A percentile compares a stretch with the other conserved stretches of the same genome.
phyloP scores from a whole-genome alignment of 2,888 invertebrate genomes.

The Acronicta aceris region DNA sequence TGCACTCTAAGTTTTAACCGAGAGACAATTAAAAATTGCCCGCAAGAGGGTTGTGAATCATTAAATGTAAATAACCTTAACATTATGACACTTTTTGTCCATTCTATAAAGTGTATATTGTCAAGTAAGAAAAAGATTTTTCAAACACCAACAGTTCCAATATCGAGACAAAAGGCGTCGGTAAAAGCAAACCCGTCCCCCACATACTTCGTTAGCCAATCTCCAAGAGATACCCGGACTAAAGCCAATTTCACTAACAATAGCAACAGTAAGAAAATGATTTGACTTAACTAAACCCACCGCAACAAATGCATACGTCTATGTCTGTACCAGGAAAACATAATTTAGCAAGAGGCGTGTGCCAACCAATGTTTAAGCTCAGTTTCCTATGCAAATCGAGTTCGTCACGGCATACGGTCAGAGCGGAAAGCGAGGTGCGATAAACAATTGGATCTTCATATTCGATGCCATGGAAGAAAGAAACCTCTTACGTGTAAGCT shows the following conservation, averaged over 20 bases:
- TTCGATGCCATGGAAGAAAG: slow-evolving; percentile 25
- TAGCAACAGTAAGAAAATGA: slow-evolving; percentile 34
- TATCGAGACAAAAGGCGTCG: too few species aligned
- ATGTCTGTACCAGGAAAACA: slow-evolving; percentile 64
- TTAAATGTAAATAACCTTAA: too few species aligned
- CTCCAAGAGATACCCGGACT: slow-evolving; percentile 1
- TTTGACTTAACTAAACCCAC: slow-evolving; percentile 23
- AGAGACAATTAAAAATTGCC: too few species aligned
- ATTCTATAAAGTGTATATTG: too few species aligned
- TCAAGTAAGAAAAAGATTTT: too few species aligned
- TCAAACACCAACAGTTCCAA: too few species aligned
- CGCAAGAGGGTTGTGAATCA: too few species aligned
- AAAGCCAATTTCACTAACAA: slow-evolving; percentile 18
- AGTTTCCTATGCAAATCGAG: slow-evolving; percentile 76
- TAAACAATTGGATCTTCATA: slow-evolving; percentile 59
- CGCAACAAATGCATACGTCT: slow-evolving; percentile 55
- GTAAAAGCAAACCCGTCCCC: neutral
- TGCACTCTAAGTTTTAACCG: too few species aligned
- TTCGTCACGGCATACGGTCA: slow-evolving; percentile 67
- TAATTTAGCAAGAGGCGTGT: slow-evolving; percentile 64
- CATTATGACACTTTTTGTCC: too few species aligned
- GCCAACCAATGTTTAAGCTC: slow-evolving; percentile 67
- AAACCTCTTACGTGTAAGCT: slow-evolving; percentile 44
- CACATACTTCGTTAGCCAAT: neutral
- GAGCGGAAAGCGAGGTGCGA: slow-evolving; percentile 34